A percentile compares a stretch with the other conserved stretches of the same genome.
These are phyloP conservation scores for Cryptocephalus moraei DNA, from an alignment of 2,888 invertebrate species.

Conservation along the genomic window DNA sequence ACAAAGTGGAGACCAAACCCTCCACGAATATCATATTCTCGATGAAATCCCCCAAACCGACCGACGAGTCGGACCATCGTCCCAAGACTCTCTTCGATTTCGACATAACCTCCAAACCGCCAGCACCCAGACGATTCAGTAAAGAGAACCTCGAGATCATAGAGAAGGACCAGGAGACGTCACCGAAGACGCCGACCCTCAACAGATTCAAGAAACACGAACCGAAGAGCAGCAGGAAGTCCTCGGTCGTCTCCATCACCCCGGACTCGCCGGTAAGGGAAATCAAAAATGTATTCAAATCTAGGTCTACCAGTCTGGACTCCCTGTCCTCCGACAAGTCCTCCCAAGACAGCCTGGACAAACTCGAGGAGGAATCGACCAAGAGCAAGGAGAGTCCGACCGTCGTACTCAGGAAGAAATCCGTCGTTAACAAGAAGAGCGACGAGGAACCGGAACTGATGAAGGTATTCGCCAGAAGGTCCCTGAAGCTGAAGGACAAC, in stretches of 20 bases:
- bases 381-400: conserved; percentile 37
- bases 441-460: conserved; percentile 70
- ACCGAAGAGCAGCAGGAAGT: conserved; percentile 17
- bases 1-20: conserved; percentile 56
- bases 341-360: conserved; percentile 28
- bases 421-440: conserved; percentile 42
- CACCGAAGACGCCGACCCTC: conserved; percentile 13
- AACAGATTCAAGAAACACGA: conserved; percentile 24
- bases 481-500: conserved; percentile 67
- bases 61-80: conserved; percentile 21
- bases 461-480: conserved; percentile 72
- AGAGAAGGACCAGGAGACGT: conserved; percentile 24
- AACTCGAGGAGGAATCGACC: conserved; percentile 19
- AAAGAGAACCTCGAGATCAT: conserved; percentile 35
- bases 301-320: conserved; percentile 45
- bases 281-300: conserved; percentile 36
- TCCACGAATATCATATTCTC: conserved; percentile 55
- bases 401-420: conserved; percentile 50
- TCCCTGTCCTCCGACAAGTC: conserved; percentile 20
- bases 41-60: conserved; percentile 39
- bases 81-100: conserved; percentile 23
- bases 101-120: conserved; percentile 13
- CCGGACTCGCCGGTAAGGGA: conserved; percentile 21
- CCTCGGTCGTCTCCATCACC: conserved; percentile 22
- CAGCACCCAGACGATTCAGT: conserved; percentile 24